Conservation (phyloP, 92 coral and sea anemone species). For the Blastomussa wellsi region DNA sequence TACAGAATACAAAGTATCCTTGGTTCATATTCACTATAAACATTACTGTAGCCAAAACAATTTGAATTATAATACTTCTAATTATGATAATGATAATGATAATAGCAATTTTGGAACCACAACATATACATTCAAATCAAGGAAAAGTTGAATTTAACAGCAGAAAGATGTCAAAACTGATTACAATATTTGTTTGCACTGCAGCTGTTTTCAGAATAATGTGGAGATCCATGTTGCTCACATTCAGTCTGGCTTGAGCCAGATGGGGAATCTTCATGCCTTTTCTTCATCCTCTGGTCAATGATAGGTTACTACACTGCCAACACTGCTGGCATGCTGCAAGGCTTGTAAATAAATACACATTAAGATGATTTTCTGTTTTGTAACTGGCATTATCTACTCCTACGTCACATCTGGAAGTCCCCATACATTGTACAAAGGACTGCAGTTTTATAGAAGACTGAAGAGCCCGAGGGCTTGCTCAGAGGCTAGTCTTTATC, state of each 20-base stretch:
- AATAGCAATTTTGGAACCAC: too few relatives aligned
- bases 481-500: too few relatives aligned
- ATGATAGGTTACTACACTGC: background rate
- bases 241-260: constrained; percentile 97
- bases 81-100: too few relatives aligned
- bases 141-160: background rate
- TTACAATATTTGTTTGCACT: constrained; percentile 2
- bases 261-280: constrained; percentile 98
- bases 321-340: background rate
- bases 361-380: background rate
- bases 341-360: background rate
- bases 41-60: too few relatives aligned
- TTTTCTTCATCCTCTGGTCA: constrained; percentile 62
- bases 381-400: background rate
- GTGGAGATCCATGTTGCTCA: constrained; percentile 99
- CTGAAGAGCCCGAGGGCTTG: too few relatives aligned
- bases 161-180: background rate
- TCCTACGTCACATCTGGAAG: background rate
- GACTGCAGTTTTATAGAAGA: background rate
- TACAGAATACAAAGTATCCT: background rate
- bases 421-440: background rate
- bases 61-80: too few relatives aligned
- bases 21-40: too few relatives aligned
- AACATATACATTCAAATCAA: background rate
- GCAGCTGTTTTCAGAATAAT: constrained; percentile 94